These are phyloP conservation scores for Sigmodon hispidus DNA, from an alignment of 2,113 vertebrate species.

Conservation along the genomic window DNA sequence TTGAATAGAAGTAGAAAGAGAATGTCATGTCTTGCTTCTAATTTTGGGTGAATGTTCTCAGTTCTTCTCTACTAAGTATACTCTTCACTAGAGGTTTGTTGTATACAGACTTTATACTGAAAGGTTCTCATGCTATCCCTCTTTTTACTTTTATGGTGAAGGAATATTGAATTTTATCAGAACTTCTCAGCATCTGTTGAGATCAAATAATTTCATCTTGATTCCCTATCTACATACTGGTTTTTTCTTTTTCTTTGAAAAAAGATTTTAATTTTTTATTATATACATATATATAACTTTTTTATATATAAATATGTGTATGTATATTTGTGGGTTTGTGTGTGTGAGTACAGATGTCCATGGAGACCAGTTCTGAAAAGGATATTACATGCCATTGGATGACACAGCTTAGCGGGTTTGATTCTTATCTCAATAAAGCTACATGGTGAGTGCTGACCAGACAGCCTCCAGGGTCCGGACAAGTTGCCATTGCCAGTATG, in stretches of 20 bases:
- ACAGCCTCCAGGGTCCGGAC: neutral
- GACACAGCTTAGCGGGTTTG: accelerated
- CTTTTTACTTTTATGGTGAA: neutral
- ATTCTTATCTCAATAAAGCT: neutral
- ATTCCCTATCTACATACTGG: neutral
- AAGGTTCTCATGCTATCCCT: too few species aligned
- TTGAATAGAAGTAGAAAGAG: neutral
- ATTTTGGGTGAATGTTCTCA: neutral
- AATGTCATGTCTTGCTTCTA: neutral
- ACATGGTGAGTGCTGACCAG: neutral
- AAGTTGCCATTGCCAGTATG: neutral
- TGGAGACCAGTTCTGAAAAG: neutral
- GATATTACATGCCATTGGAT: accelerated
- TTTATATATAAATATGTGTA: neutral
- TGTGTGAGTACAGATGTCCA: neutral
- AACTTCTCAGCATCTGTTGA: neutral
- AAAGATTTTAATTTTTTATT: neutral
- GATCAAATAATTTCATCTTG: neutral
- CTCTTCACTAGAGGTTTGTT: neutral
- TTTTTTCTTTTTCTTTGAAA: neutral
- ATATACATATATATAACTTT: too few species aligned
- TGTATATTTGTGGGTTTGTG: neutral
- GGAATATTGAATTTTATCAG: neutral
- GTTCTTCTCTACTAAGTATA: too few species aligned
- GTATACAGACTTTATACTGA: neutral